These are phyloP conservation scores for Fregata magnificens DNA, from an alignment of 2,113 vertebrate genomes.

Conservation along the genomic window DNA sequence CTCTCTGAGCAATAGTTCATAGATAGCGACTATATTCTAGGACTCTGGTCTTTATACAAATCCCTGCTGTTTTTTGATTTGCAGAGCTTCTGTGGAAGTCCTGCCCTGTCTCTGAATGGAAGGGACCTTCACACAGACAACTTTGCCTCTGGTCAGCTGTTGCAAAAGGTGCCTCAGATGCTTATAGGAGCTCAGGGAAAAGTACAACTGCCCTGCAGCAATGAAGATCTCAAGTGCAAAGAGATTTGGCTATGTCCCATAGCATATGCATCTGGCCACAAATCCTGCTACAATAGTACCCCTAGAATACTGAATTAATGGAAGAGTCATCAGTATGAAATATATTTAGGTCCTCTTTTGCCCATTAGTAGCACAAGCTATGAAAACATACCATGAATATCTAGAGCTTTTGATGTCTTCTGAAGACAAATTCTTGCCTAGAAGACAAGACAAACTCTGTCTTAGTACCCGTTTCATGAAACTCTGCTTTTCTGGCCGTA, in stretches of 20 bases:
- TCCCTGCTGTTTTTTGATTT: not conserved
- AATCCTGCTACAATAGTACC: not conserved
- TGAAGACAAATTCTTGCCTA: not conserved
- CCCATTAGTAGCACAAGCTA: not conserved
- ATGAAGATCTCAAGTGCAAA: not conserved
- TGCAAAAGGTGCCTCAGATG: not conserved
- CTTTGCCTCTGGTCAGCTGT: not conserved
- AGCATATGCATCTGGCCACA: not conserved
- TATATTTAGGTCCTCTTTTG: not conserved
- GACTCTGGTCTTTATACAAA: not conserved
- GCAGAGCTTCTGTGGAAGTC: not conserved
- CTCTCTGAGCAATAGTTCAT: not conserved
- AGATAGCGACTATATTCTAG: not conserved
- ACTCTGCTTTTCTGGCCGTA: not conserved
- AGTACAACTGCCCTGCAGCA: not conserved
- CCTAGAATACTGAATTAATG: not conserved
- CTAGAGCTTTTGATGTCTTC: not conserved
- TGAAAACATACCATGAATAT: not conserved
- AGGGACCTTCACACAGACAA: not conserved
- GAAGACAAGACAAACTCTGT: not conserved
- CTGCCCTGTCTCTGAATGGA: not conserved
- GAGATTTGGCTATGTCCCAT: not conserved
- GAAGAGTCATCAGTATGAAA: not conserved
- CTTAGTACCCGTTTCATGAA: not conserved
- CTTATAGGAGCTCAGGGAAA: not conserved